Base-by-base conservation (phyloP, 2,888 invertebrate genomes). In the Conus canariensis region DNA sequence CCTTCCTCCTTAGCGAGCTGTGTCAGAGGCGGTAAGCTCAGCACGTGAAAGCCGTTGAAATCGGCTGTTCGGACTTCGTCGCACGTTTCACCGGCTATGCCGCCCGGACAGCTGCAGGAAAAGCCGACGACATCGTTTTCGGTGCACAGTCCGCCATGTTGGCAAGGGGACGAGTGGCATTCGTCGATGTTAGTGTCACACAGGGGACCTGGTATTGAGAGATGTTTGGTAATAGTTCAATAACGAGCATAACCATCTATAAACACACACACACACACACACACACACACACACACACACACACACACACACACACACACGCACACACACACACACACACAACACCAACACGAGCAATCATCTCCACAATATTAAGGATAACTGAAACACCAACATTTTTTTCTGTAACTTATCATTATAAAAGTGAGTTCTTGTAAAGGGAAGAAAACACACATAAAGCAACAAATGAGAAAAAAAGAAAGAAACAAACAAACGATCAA, bases 111-210 rank as follows among this genome's bases (percentile, higher is more conserved):
- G n/a, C 91, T 77, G 90, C 96, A 96, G 10, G 80, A 70, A 92
- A 93, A 96, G 22, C 88, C 77, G 60, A 91, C 92, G 94, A 98
- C 98, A 91, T 98, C 98, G 95, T 98, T 98, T 97, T 99, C 97
- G 90, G 98, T 98, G 96, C 99, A 99, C 60, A 98, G 98, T 59
- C 99, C 99, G 4, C 98, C 98, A 96, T 99, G 98, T 96, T 98
- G 97, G 94, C 99, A 99, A 0, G 99, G 99, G 16, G 90, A 88
- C 7, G 64, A 86, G 22, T 88, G 88, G 92, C 94, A 94, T 45
- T 94, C 94, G n/a, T 91, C 86, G 7, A 94, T 90, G 86, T 95
- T 93, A 4, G 77, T 88, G 88, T 93, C 93, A 92, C 95, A 95
- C 64, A 92, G 88, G 16, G 67, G 90, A 59, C 95, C 95, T 92